A percentile compares a stretch with the other conserved stretches of the same genome.
phyloP scores from a whole-genome alignment of 2,113 vertebrate genomes.

The Ctenodactylus gundi region DNA sequence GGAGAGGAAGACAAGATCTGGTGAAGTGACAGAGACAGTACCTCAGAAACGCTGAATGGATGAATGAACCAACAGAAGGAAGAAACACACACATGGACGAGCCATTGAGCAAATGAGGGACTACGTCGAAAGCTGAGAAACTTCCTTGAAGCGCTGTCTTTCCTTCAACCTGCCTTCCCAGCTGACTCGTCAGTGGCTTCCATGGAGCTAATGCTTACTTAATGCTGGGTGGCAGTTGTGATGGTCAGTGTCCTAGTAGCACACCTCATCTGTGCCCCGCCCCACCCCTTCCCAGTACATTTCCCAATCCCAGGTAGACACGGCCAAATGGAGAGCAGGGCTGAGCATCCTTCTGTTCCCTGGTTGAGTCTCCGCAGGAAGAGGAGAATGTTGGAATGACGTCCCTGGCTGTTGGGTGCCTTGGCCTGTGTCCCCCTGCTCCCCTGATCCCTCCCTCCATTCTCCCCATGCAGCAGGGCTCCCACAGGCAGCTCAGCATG shows the following conservation, averaged over 20 bases:
- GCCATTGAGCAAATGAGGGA: neutral
- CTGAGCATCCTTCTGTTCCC: neutral
- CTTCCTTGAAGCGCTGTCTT: neutral
- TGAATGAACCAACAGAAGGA: neutral
- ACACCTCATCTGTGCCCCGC: neutral
- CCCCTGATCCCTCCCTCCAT: neutral
- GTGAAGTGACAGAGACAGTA: fast-evolving
- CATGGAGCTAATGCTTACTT: neutral
- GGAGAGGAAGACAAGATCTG: neutral
- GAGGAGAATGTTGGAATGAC: neutral
- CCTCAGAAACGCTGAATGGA: neutral
- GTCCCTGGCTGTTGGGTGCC: conserved; percentile 35
- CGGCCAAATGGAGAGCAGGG: neutral
- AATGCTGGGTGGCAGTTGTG: neutral
- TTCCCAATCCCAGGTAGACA: neutral
- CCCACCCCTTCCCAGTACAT: neutral
- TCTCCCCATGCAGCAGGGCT: conserved; percentile 62
- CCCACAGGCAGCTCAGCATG: conserved; percentile 48
- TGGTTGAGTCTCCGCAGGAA: neutral
- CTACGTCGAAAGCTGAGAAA: neutral
- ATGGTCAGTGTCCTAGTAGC: neutral
- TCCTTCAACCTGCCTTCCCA: no score
- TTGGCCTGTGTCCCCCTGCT: conserved; percentile 61
- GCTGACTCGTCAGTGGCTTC: neutral
- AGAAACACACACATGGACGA: neutral